Evolutionary conservation across 1,140 invertebrate species (phyloP).

Genomic region (Heliconius hermathena): DNA sequence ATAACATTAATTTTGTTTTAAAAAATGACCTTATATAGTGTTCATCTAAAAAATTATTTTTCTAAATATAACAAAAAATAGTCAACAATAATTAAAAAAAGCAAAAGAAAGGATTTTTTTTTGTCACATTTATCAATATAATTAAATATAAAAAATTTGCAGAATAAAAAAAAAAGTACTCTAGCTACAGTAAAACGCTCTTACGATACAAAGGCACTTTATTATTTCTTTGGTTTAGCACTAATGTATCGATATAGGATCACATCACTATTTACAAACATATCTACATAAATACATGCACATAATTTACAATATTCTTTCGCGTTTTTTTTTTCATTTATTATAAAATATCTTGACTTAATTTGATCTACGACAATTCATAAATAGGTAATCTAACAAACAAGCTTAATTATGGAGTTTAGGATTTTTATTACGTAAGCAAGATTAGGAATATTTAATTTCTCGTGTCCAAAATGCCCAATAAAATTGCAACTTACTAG

Average conservation of each 20-base stretch:
- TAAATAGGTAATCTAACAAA: not conserved
- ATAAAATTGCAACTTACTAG: too few relatives aligned
- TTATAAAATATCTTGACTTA: not conserved
- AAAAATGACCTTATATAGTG: too few relatives aligned
- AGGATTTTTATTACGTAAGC: too few relatives aligned
- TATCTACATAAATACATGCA: constrained; percentile 16
- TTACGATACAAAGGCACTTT: constrained; percentile 48
- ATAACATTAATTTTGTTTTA: not conserved
- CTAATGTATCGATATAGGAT: constrained; percentile 25
- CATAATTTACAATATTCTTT: constrained; percentile 8
- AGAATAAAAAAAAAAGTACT: not conserved
- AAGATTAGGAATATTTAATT: too few relatives aligned
- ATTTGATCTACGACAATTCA: not conserved
- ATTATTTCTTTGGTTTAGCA: constrained; percentile 43
- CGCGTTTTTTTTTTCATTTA: constrained; percentile 10
- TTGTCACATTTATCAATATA: not conserved
- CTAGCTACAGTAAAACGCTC: constrained; percentile 30
- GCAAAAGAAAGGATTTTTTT: not conserved
- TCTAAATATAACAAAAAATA: too few relatives aligned
- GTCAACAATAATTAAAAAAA: too few relatives aligned
- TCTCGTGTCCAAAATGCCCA: too few relatives aligned
- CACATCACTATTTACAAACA: constrained; percentile 12
- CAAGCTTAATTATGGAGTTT: too few relatives aligned
- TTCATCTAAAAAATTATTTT: too few relatives aligned
- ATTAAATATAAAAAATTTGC: not conserved